Evolutionary conservation across 2,888 invertebrate genomes (phyloP).

Genomic region (Morinoia aosen): DNA sequence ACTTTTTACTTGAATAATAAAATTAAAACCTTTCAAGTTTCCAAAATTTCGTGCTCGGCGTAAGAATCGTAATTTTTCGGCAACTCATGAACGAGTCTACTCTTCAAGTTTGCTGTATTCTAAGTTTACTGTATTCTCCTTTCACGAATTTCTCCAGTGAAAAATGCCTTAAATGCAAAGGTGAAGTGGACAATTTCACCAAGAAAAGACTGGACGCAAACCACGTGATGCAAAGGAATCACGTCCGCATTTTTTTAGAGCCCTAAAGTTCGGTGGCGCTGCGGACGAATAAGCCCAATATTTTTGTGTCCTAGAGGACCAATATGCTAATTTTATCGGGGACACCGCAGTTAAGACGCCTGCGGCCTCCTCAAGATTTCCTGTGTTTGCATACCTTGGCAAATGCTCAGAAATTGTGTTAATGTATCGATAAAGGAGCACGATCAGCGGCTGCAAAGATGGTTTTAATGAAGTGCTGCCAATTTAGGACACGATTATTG

Average conservation of each 20-base stretch:
- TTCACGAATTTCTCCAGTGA: not conserved
- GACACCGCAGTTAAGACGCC: conserved; percentile 12
- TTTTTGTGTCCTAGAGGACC: not conserved
- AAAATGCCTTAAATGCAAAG: not conserved
- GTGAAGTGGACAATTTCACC: not conserved
- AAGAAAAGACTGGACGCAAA: not conserved
- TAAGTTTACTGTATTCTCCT: not conserved
- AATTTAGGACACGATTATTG: not conserved
- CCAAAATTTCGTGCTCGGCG: not conserved
- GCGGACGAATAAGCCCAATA: conserved; percentile 10
- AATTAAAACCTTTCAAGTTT: too few relatives aligned
- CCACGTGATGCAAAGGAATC: not conserved
- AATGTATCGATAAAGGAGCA: not conserved
- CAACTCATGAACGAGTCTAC: not conserved
- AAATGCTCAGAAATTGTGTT: not conserved
- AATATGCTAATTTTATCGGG: conserved; percentile 3
- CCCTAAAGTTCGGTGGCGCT: not conserved
- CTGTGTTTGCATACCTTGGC: not conserved
- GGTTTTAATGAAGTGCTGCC: not conserved
- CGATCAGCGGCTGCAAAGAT: not conserved
- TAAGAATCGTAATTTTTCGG: not conserved
- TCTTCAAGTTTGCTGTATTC: not conserved
- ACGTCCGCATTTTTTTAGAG: not conserved
- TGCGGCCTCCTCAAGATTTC: not conserved
- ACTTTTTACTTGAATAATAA: too few relatives aligned